These are phyloP conservation scores for Nothocercus nigrocapillus DNA, from an alignment of 2,113 vertebrate species.

Conservation along the genomic window DNA sequence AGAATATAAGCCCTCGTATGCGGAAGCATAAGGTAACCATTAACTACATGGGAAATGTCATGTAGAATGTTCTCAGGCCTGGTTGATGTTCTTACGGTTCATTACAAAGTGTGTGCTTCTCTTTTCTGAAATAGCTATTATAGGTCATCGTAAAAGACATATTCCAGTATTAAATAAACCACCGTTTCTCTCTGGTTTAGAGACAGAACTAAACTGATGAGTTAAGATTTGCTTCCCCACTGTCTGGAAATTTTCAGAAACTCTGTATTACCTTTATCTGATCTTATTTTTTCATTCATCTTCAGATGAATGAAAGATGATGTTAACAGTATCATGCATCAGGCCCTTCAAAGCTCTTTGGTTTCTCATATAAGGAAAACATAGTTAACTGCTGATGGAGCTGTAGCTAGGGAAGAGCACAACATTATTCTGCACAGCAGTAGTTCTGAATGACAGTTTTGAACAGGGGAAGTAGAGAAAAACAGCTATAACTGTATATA, in stretches of 20 bases:
- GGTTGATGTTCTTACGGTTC: background rate
- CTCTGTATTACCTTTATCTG: background rate
- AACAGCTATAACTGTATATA: background rate
- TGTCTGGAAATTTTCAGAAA: background rate
- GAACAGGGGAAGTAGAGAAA: background rate
- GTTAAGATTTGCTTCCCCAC: background rate
- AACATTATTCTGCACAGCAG: background rate
- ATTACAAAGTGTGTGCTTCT: background rate
- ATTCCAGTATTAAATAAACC: background rate
- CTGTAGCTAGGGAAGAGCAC: background rate
- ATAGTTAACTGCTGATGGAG: background rate
- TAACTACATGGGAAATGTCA: background rate
- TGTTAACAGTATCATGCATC: background rate
- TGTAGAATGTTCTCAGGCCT: background rate
- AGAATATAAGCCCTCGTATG: background rate
- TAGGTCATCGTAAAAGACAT: background rate
- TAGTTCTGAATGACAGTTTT: background rate
- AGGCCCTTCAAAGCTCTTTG: background rate
- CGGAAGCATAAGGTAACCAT: background rate
- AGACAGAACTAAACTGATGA: background rate
- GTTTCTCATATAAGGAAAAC: background rate
- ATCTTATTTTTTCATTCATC: background rate
- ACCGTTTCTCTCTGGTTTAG: background rate
- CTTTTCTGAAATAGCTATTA: background rate
- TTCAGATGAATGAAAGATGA: background rate